phyloP scores from a whole-genome alignment of 2,888 invertebrate genomes.

The Litoditis marina region DNA sequence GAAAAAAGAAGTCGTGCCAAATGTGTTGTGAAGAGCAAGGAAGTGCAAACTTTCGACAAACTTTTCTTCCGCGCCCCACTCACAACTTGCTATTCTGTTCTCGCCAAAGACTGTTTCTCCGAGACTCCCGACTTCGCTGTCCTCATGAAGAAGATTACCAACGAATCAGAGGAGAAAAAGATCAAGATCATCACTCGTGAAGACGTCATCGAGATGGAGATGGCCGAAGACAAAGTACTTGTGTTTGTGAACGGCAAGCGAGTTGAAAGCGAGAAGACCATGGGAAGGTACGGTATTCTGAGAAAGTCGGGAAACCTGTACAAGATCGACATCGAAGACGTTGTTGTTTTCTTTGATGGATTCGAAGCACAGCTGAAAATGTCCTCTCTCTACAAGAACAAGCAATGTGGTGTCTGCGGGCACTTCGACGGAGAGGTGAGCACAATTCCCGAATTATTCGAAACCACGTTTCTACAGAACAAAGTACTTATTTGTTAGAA shows the following conservation, averaged over 20 bases:
- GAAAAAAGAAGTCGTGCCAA: conserved; percentile 24
- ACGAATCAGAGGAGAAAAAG: conserved; percentile 42
- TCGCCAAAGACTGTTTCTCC: conserved; percentile 64
- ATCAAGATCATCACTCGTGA: conserved; percentile 45
- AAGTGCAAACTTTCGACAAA: conserved; percentile 58
- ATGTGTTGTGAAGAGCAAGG: conserved; percentile 32
- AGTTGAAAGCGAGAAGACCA: conserved; percentile 28
- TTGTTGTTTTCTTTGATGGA: conserved; percentile 49
- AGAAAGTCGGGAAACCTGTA: conserved; percentile 1
- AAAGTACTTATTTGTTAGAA: too few relatives aligned
- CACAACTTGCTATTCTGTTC: conserved; percentile 62
- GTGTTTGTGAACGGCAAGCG: conserved; percentile 40
- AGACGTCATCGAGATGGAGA: conserved; percentile 33
- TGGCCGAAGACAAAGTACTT: conserved; percentile 25
- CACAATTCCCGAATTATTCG: conserved; percentile 20
- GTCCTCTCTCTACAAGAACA: conserved; percentile 41
- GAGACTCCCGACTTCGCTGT: conserved; percentile 61
- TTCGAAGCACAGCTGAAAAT: conserved; percentile 45
- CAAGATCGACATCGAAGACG: conserved; percentile 27
- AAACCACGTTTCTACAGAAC: too few relatives aligned
- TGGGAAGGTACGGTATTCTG: conserved; percentile 20
- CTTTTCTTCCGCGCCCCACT: conserved; percentile 52
- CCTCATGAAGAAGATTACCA: conserved; percentile 56
- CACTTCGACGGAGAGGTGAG: conserved; percentile 51
- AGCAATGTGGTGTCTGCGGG: conserved; percentile 59